These are phyloP conservation scores for Orussus abietinus DNA, from an alignment of 1,140 invertebrate species.

Conservation along the genomic window DNA sequence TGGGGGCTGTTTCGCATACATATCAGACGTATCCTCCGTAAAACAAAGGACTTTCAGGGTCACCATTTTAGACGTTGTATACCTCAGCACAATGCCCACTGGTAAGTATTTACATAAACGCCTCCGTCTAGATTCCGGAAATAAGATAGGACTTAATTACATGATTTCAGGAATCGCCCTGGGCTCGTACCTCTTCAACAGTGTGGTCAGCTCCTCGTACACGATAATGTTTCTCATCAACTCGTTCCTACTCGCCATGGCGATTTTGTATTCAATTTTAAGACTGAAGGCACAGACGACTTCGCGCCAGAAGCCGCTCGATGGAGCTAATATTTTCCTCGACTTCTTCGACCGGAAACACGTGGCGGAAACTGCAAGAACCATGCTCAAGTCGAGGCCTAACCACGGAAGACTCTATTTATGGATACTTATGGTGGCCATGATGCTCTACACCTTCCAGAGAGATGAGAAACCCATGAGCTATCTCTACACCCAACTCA, in stretches of 20 bases:
- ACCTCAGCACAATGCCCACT: constrained; percentile 70
- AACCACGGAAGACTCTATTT: constrained; percentile 59
- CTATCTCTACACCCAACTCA: constrained; percentile 63
- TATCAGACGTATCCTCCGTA: constrained; percentile 64
- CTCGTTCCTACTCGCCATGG: constrained; percentile 55
- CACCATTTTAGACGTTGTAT: constrained; percentile 68
- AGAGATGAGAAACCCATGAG: constrained; percentile 68
- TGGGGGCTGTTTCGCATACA: constrained; percentile 67
- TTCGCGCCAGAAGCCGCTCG: constrained; percentile 56
- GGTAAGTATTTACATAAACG: constrained; percentile 47
- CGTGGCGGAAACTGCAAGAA: constrained; percentile 58
- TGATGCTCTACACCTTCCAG: constrained; percentile 75
- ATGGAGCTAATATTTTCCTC: constrained; percentile 56
- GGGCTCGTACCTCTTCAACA: constrained; percentile 57
- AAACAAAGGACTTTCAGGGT: constrained; percentile 66
- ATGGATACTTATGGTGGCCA: constrained; percentile 62
- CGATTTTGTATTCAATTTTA: constrained; percentile 61
- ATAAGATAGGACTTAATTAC: no score
- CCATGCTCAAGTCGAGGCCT: constrained; percentile 56
- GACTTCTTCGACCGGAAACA: constrained; percentile 71
- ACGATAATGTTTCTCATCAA: constrained; percentile 70
- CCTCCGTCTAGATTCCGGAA: no score
- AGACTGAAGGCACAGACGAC: constrained; percentile 65
- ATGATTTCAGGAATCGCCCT: constrained; percentile 43
- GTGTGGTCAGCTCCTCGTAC: constrained; percentile 59